Conservation (phyloP, 2,888 invertebrate genomes). For the Andrena bicolor region DNA sequence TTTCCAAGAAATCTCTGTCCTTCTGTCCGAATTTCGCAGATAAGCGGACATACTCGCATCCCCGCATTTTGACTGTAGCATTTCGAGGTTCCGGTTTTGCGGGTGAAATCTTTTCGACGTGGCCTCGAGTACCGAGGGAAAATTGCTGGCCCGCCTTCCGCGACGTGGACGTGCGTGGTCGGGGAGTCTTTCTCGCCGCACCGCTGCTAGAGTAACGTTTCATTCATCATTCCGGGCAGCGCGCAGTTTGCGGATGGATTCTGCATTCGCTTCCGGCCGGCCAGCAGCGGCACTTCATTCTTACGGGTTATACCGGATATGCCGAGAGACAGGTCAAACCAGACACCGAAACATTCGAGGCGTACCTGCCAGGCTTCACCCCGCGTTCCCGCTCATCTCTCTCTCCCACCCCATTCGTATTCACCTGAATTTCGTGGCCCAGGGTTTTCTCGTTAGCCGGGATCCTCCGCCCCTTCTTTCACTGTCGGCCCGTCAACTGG, state of each 20-base stretch:
- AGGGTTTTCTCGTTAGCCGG: conserved; percentile 51
- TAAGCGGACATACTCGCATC: too few relatives aligned
- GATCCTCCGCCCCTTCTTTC: conserved; percentile 45
- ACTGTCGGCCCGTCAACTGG: conserved; percentile 53
- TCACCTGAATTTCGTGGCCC: conserved; percentile 45
- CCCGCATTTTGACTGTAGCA: too few relatives aligned
- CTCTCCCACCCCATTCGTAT: conserved; percentile 37
- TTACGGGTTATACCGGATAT: conserved; percentile 54
- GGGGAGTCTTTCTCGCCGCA: conserved; percentile 11
- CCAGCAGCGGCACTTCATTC: conserved; percentile 58
- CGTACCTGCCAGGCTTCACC: conserved; percentile 45
- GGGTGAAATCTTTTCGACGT: conserved; percentile 15
- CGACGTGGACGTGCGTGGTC: conserved; percentile 23
- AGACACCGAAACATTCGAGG: conserved; percentile 54
- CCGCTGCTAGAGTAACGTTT: conserved; percentile 51
- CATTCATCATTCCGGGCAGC: conserved; percentile 63
- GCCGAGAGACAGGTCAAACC: conserved; percentile 58
- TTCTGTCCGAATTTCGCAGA: too few relatives aligned
- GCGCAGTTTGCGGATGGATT: conserved; percentile 65
- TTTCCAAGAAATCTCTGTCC: too few relatives aligned
- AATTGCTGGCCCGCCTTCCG: conserved; percentile 38
- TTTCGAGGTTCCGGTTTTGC: neutral
- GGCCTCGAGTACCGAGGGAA: conserved; percentile 18
- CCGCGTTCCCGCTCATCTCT: conserved; percentile 12
- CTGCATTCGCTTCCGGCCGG: conserved; percentile 62